These are phyloP conservation scores for Beris chalybata DNA, from an alignment of 2,888 invertebrate species.

Conservation along the genomic window DNA sequence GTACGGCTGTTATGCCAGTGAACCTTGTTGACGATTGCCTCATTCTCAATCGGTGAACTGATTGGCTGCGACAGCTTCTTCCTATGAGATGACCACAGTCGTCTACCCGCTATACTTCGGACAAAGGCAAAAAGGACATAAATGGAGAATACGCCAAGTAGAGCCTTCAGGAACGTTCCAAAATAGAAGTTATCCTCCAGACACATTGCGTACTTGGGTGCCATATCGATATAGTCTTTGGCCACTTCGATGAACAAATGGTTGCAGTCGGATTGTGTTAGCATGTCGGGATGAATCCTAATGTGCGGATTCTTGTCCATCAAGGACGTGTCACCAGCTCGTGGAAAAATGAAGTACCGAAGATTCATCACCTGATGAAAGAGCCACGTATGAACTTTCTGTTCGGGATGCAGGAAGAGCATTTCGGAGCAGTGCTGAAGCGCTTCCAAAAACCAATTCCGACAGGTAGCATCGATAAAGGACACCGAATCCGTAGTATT, in stretches of 20 bases:
- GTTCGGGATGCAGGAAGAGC: slow-evolving; percentile 27
- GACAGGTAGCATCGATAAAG: slow-evolving; percentile 17
- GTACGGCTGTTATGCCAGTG: slow-evolving; percentile 2
- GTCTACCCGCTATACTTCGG: not conserved
- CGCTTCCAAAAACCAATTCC: slow-evolving; percentile 32
- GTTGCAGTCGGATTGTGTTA: slow-evolving; percentile 30
- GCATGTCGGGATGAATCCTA: slow-evolving; percentile 17
- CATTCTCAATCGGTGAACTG: not conserved
- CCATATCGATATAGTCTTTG: slow-evolving; percentile 31
- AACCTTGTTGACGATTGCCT: not conserved
- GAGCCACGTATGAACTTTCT: slow-evolving; percentile 19
- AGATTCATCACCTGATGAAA: slow-evolving; percentile 22
- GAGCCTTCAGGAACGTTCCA: slow-evolving; percentile 8
- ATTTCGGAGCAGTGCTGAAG: slow-evolving; percentile 31
- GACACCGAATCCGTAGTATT: slow-evolving; percentile 15
- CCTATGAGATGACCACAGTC: not conserved
- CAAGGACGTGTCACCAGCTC: not conserved
- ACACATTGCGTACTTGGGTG: slow-evolving; percentile 27
- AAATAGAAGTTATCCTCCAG: slow-evolving; percentile 27
- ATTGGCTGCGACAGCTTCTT: no score
- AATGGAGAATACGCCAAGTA: slow-evolving; percentile 5
- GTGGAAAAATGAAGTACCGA: slow-evolving; percentile 1
- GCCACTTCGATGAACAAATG: slow-evolving; percentile 30
- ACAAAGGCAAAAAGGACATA: slow-evolving; percentile 2
- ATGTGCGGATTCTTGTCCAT: slow-evolving; percentile 8